Evolutionary conservation across 2,888 invertebrate species (phyloP), one percentile per base, ranked within the genome.

Genomic region (Sphecodes monilicornis): DNA sequence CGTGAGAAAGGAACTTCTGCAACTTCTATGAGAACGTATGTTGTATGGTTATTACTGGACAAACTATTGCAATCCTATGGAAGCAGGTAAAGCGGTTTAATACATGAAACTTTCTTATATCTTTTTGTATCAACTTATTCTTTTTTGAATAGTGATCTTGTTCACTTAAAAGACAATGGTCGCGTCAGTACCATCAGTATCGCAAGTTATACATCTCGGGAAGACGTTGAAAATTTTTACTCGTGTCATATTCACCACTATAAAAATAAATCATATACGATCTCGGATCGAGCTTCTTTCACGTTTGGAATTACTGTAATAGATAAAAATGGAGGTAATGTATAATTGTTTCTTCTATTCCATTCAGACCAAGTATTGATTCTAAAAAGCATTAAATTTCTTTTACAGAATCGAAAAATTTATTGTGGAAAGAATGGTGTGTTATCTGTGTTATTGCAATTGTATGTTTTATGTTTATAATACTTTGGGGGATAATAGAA

Each of bases 151-250:
- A 75, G 76, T 29, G 72, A 83, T 50, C 75, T 77, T 29, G 79
- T 78, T 41, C 39, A 77, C 43, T 11, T 88, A 39, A 88, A 84
- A 54, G 82, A 88, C 46, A 60, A 88, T 78, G 84, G 88, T 5
- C 86, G 86, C 54, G 68, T 88, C 22, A 88, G 82, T 78, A 88
- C 81, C 10, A 46, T 88, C 29, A 86, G 39, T 66, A 82, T 86
- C 72, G 69, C 84, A 46, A 88, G 86, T 71, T 88, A 88, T n/a
- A 36, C 29, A 13, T 79, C 46, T 69, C 84, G 79, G 18, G 76
- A 86, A 50, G 54, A 54, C 39, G 76, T 88, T n/a, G 88, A 88
- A 84, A 88, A 84, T 64, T 86, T 88, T 78, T 88, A 88, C 73
- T 83, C 86, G 0, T 88, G 88, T 41, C 76, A 80, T 26, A 80